Base-by-base conservation (phyloP, 2,888 invertebrate genomes). In the Nomada ruficornis region DNA sequence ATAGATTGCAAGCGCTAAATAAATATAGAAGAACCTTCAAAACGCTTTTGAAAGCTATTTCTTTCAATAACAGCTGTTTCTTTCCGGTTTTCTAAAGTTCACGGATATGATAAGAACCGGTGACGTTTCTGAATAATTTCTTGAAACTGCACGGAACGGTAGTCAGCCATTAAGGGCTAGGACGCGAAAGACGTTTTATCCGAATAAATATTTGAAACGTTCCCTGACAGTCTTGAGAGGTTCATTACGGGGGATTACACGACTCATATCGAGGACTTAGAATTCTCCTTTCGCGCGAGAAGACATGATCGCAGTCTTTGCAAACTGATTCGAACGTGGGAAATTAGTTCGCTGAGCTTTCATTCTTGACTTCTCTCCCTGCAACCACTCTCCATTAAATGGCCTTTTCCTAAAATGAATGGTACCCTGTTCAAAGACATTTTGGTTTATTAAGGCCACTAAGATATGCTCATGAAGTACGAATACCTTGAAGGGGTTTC, bases 211-310 rank as follows among this genome's bases (percentile, higher is more conserved):
- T 92, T 92, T 90, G 90, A 91, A 90, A 87, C 87, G 88, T 87
- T 85, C 85, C 86, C 82, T 86, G 89, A 89, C 89, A 89, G 86
- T 90, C 92, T 91, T 89, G 89, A 90, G 89, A 91, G 89, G 89
- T 91, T 92, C 92, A 92, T 92, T 92, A 92, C 91, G 89, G 67
- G 64, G 92, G 92, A 92, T 92, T 92, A 92, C 90, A 84, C 85
- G 88, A 80, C 90, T 91, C 91, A 92, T 92, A 92, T 92, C 91
- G 91, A 86, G 85, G 92, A 91, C 90, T 92, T 91, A 90, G 89
- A 91, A 91, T 89, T 89, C 91, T 88, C 86, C 84, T 88, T 88
- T 89, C 85, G 80, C 84, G 85, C 83, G 76, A 82, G 81, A 73
- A 83, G 85, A 72, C 87, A 85, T 83, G 90, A 91, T 91, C 89